Percentiles rank a stretch among this genome's conserved stretches.
These are phyloP conservation scores for Perca schrenkii DNA, from an alignment of 2,113 vertebrate genomes.

Conservation along the genomic window DNA sequence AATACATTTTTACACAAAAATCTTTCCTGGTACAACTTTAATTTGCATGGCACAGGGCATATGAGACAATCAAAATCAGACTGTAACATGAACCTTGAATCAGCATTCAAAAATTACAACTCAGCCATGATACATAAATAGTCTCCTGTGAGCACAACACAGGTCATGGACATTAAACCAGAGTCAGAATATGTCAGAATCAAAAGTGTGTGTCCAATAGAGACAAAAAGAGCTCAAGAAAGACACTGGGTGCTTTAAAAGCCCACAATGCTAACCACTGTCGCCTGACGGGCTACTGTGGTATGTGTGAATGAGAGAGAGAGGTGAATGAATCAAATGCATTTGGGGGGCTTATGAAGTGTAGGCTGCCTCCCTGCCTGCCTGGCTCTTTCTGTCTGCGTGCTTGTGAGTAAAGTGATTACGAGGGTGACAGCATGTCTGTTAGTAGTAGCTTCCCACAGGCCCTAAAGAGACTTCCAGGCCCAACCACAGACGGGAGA, in stretches of 20 bases:
- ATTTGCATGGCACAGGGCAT: neutral
- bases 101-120: constrained; percentile 3
- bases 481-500: constrained; percentile 22
- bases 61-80: neutral
- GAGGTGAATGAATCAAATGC: constrained; percentile 35
- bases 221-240: constrained; percentile 28
- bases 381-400: neutral
- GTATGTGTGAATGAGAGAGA: constrained; percentile 11
- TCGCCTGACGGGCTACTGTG: constrained; percentile 36
- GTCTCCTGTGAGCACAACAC: neutral
- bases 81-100: neutral
- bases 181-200: neutral
- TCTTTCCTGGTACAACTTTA: neutral
- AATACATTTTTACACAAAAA: neutral
- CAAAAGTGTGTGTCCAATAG: constrained; percentile 3
- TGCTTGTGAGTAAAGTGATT: constrained; percentile 18
- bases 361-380: neutral
- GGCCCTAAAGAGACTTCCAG: constrained; percentile 29
- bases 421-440: constrained; percentile 38
- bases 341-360: constrained; percentile 19
- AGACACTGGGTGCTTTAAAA: constrained; percentile 27
- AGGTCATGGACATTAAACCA: neutral
- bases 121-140: constrained; percentile 13
- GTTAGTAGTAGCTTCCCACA: constrained; percentile 43
- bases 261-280: constrained; percentile 43